Evolutionary conservation across 2,797 vertebrate genomes (phyloP).

Genomic region (Takifugu ocellatus): DNA sequence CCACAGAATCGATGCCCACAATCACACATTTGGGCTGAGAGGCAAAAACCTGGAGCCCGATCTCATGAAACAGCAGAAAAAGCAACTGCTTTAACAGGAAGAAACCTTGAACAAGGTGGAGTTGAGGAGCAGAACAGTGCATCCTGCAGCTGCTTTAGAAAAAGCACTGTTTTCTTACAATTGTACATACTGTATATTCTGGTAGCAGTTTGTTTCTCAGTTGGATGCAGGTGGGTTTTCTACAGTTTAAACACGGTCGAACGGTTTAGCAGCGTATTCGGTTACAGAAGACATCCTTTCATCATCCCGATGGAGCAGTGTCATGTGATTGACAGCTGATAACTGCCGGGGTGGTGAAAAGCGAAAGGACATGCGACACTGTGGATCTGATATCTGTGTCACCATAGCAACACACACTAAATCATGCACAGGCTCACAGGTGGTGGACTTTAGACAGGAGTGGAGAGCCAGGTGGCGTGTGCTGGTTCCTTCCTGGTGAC

Average conservation of each 20-base stretch:
- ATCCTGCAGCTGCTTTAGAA: too few relatives aligned
- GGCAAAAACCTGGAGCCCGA: too few relatives aligned
- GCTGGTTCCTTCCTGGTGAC: conserved; percentile 49
- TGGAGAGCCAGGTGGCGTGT: conserved; percentile 46
- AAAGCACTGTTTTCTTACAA: too few relatives aligned
- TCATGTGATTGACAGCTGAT: not conserved
- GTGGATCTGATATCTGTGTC: conserved; percentile 72
- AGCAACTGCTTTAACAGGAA: too few relatives aligned
- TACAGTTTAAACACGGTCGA: not conserved
- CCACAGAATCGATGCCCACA: too few relatives aligned
- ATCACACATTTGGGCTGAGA: too few relatives aligned
- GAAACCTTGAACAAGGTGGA: too few relatives aligned
- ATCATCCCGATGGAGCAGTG: not conserved
- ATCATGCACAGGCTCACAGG: conserved; percentile 60
- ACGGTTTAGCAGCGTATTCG: not conserved
- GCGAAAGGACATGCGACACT: conserved; percentile 33
- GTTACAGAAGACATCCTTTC: not conserved
- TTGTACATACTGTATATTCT: too few relatives aligned
- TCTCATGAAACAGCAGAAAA: too few relatives aligned
- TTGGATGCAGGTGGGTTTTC: too few relatives aligned
- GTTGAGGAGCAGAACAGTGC: too few relatives aligned
- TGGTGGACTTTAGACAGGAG: conserved; percentile 76
- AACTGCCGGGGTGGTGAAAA: conserved; percentile 21
- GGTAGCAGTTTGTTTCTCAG: too few relatives aligned
- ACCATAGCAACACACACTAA: conserved; percentile 81